A percentile compares a stretch with the other conserved stretches of the same genome.
Evolutionary conservation across 2,797 vertebrate species (phyloP).

Genomic region (Coregonus sp.): DNA sequence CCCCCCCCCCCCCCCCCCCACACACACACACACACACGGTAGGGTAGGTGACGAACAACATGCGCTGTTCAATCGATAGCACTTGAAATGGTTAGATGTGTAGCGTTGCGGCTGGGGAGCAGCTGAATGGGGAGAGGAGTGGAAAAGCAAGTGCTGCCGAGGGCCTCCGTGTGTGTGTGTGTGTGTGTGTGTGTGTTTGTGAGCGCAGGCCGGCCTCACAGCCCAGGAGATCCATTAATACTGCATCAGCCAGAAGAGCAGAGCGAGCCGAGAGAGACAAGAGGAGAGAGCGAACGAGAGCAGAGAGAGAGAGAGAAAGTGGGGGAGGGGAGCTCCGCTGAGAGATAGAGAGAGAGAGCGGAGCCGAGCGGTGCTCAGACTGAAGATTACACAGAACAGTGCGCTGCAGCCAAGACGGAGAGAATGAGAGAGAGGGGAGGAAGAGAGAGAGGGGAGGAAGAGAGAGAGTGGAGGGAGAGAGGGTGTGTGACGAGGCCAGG

Average conservation of each 20-base stretch:
- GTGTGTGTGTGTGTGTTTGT: slow-evolving; percentile 34
- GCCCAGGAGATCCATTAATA: slow-evolving; percentile 60
- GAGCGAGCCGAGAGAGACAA: neutral
- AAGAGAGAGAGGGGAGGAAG: slow-evolving; percentile 11
- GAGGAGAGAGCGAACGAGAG: neutral
- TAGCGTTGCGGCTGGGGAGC: slow-evolving; percentile 29
- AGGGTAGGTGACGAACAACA: slow-evolving; percentile 20
- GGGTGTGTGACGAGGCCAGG: slow-evolving; percentile 3
- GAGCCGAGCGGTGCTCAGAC: slow-evolving; percentile 41
- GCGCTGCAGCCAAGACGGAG: slow-evolving; percentile 40
- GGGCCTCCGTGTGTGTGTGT: slow-evolving; percentile 33
- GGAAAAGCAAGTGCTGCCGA: slow-evolving; percentile 22
- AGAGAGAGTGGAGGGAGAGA: slow-evolving; percentile 8
- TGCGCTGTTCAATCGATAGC: slow-evolving; percentile 50
- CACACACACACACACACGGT: slow-evolving; percentile 27
- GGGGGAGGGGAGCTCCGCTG: neutral
- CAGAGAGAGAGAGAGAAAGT: neutral
- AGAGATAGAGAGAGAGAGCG: neutral
- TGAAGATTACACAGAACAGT: slow-evolving; percentile 49
- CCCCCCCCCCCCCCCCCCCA: neutral
- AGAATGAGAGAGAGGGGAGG: slow-evolving; percentile 14
- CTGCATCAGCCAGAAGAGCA: slow-evolving; percentile 51
- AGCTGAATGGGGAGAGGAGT: slow-evolving; percentile 38
- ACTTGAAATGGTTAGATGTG: slow-evolving; percentile 56
- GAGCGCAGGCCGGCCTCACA: slow-evolving; percentile 31